Evolutionary conservation across 2,888 invertebrate species (phyloP).

Genomic region (Ophonus ardosiacus): DNA sequence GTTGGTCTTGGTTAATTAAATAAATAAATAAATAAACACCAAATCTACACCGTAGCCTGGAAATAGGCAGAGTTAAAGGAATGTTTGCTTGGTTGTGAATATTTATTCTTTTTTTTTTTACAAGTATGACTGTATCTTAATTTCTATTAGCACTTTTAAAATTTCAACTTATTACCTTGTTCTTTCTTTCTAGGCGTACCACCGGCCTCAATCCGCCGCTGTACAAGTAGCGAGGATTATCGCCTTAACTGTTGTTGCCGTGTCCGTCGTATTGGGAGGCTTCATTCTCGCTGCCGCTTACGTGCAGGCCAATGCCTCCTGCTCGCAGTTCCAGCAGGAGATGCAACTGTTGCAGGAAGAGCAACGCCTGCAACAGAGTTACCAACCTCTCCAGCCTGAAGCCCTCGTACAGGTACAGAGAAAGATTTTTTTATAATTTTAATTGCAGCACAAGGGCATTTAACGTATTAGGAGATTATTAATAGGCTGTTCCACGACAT

Average conservation of each 20-base stretch:
- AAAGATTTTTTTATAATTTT: neutral
- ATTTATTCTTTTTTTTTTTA: too few relatives aligned
- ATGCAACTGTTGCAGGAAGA: conserved; percentile 84
- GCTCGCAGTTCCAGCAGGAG: conserved; percentile 86
- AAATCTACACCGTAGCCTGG: too few relatives aligned
- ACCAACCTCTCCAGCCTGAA: conserved; percentile 77
- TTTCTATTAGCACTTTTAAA: too few relatives aligned
- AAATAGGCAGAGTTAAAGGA: too few relatives aligned
- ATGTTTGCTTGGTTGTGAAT: too few relatives aligned
- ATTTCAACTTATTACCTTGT: too few relatives aligned
- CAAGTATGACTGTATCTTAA: too few relatives aligned
- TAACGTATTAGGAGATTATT: too few relatives aligned
- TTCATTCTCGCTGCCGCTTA: conserved; percentile 91
- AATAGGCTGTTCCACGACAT: too few relatives aligned
- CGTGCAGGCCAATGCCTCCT: conserved; percentile 88
- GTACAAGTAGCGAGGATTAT: conserved; percentile 93
- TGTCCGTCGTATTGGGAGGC: conserved; percentile 88
- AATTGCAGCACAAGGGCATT: too few relatives aligned
- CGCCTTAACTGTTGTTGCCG: conserved; percentile 88
- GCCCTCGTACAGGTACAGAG: conserved; percentile 83
- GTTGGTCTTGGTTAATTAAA: too few relatives aligned
- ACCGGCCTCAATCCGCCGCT: conserved; percentile 84
- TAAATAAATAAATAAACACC: too few relatives aligned
- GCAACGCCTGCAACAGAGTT: conserved; percentile 74
- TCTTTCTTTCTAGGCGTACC: conserved; percentile 83